Evolutionary conservation across 1,140 invertebrate genomes (phyloP), one percentile per base, ranked within the genome.

Genomic region (Halyomorpha halys): DNA sequence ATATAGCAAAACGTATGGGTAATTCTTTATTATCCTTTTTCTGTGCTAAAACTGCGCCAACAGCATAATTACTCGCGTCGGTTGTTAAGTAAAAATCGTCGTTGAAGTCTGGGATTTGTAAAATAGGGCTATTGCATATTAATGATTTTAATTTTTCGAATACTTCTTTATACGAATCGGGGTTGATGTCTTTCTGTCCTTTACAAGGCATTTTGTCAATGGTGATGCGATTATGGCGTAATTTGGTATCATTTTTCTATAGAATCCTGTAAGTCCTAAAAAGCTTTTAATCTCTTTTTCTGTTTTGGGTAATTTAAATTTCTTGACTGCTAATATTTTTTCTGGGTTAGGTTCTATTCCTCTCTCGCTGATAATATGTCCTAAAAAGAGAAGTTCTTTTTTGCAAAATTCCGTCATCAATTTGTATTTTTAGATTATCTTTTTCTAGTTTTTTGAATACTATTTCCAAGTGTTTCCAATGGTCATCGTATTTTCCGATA

Each of bases 311-410:
- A 68, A 23, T 23, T 18, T 71, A 65, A 66, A 74, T 14, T 71
- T 39, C 18, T 27, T 61, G 1, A 77, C 63, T 0, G 69, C 67
- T 65, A 71, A 49, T 8, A 72, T 66, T 73, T 74, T 14, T 68
- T 61, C 68, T 3, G 71, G 71, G 54, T 73, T 72, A 11, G 72
- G 70, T 59, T 65, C 66, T 15, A 73, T 66, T n/a, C 72, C 74
- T 14, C 71, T 44, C 21, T 66, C 44, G 4, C 67, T 68, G 5
- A 75, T 71, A n/a, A n/a, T n/a, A n/a, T n/a, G n/a, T n/a, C n/a
- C n/a, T n/a, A n/a, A n/a, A n/a, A n/a, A n/a, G n/a, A 63, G 34
- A 3, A 73, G 65, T 69, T 71, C 70, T 65, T 62, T 23, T 69
- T 51, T 9, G 71, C n/a, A 49, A 59, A 73, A 74, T 56, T 71